Evolutionary conservation across 2,888 invertebrate genomes (phyloP).

Genomic region (Phalera bucephala): DNA sequence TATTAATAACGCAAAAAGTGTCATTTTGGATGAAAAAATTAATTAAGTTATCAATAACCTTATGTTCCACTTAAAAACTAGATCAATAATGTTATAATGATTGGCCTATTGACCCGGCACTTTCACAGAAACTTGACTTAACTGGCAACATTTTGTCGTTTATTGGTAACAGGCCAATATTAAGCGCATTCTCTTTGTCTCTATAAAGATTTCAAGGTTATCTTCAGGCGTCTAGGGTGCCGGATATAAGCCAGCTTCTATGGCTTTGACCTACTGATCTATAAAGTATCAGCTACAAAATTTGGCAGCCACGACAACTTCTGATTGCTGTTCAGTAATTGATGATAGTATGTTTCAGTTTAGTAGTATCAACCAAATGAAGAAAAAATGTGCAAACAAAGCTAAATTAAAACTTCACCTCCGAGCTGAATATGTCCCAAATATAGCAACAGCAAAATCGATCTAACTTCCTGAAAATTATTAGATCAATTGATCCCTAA

Average conservation of each 20-base stretch:
- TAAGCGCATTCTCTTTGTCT: constrained; percentile 18
- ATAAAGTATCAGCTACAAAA: constrained; percentile 7
- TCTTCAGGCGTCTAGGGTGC: constrained; percentile 28
- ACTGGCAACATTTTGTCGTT: constrained; percentile 20
- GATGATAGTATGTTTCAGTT: constrained; percentile 11
- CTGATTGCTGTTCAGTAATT: constrained; percentile 8
- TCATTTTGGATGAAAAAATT: no score
- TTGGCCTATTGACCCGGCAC: constrained; percentile 31
- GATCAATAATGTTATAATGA: constrained; percentile 22
- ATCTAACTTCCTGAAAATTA: no score
- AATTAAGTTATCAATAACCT: no score
- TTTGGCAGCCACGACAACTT: constrained; percentile 21
- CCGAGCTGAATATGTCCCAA: no score
- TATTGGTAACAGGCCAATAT: constrained; percentile 43
- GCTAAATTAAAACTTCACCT: no score
- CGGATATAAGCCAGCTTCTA: constrained; percentile 42
- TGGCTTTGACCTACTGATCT: constrained; percentile 41
- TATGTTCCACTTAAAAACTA: constrained; percentile 5
- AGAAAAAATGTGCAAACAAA: no score
- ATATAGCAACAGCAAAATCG: no score
- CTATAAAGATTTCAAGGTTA: constrained; percentile 27
- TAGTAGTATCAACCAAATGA: no score
- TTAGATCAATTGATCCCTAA: no score
- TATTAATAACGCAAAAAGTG: no score
- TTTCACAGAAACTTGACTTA: constrained; percentile 40